A percentile compares a stretch with the other conserved stretches of the same genome.
Evolutionary conservation across 2,888 invertebrate genomes (phyloP).

Genomic region (Drosophila paramelanica): DNA sequence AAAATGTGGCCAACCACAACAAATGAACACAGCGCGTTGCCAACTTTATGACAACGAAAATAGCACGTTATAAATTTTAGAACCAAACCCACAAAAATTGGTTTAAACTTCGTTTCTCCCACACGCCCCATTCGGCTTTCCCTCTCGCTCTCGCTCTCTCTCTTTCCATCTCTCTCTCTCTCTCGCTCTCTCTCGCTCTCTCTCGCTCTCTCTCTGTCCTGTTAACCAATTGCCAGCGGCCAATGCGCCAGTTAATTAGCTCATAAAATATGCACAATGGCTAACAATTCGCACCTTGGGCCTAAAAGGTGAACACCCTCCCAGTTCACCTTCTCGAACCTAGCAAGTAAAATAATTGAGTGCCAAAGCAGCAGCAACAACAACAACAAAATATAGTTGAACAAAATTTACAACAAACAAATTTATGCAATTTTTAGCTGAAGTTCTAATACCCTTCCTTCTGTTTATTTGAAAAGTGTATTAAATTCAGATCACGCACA

Average conservation of each 20-base stretch:
- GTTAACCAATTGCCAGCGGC: slow-evolving; percentile 33
- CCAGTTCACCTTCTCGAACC: background rate
- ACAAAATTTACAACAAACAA: background rate
- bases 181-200: background rate
- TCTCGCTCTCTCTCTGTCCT: background rate
- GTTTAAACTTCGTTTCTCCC: slow-evolving; percentile 1
- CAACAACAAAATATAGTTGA: slow-evolving; percentile 21
- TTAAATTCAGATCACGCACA: too few species aligned
- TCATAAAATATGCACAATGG: slow-evolving; percentile 78
- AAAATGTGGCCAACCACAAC: slow-evolving; percentile 45
- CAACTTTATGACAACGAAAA: slow-evolving; percentile 33
- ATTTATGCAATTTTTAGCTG: background rate
- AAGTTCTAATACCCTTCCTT: background rate
- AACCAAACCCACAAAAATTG: slow-evolving; percentile 23
- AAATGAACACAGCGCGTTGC: slow-evolving; percentile 31
- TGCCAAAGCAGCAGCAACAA: slow-evolving; percentile 47
- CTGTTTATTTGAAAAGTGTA: too few species aligned
- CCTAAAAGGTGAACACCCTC: slow-evolving; percentile 39
- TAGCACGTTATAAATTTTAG: slow-evolving; percentile 26
- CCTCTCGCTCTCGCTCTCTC: background rate
- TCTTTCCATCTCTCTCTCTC: background rate
- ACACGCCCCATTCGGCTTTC: background rate
- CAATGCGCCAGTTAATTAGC: slow-evolving; percentile 77
- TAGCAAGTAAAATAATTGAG: slow-evolving; percentile 73
- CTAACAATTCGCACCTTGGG: slow-evolving; percentile 74